These are phyloP conservation scores for Heliconius ethilla DNA, from an alignment of 2,888 invertebrate genomes.

Conservation along the genomic window DNA sequence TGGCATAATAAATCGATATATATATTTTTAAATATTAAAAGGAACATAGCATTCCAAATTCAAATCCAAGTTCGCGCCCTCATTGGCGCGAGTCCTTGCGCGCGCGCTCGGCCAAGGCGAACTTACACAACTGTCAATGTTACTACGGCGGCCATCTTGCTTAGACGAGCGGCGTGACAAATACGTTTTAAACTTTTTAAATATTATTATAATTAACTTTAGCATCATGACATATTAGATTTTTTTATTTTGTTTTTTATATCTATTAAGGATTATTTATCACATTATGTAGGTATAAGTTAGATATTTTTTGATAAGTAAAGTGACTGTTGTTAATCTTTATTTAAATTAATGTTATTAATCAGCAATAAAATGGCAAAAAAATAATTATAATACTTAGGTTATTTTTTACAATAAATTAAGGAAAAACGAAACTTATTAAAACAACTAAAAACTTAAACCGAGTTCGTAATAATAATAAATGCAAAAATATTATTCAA, in stretches of 20 bases:
- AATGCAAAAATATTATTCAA: conserved; percentile 14
- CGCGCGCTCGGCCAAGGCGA: conserved; percentile 70
- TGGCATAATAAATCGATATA: neutral
- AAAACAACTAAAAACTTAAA: neutral
- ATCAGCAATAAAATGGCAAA: neutral
- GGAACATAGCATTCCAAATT: conserved; percentile 39
- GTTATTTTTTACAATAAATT: neutral
- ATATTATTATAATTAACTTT: neutral
- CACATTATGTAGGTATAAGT: neutral
- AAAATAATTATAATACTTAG: neutral
- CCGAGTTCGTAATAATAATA: neutral
- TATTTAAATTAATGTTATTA: neutral
- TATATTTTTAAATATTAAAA: conserved; percentile 13
- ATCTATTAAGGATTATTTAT: neutral
- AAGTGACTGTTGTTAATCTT: neutral
- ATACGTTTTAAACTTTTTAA: neutral
- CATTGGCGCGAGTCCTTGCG: conserved; percentile 64
- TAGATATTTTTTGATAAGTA: neutral
- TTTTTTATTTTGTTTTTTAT: neutral
- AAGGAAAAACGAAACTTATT: conserved; percentile 2
- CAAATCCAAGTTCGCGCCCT: conserved; percentile 63
- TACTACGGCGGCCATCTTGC: conserved; percentile 71
- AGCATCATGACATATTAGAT: neutral
- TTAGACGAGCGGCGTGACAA: conserved; percentile 48
- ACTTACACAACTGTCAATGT: conserved; percentile 72